Evolutionary conservation across 1,140 invertebrate genomes (phyloP).

Genomic region (Formica selysi): DNA sequence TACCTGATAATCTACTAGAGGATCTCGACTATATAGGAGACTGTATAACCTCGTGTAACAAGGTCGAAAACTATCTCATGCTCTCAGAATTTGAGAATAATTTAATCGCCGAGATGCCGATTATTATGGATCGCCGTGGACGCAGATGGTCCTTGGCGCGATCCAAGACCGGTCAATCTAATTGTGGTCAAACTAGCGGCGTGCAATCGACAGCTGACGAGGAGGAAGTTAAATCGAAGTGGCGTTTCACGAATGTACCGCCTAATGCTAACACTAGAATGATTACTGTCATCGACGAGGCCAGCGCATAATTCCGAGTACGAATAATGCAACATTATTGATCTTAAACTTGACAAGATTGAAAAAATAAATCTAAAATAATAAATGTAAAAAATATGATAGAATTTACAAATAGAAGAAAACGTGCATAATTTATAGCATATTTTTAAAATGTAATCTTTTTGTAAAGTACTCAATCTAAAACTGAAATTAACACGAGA

Average conservation of each 20-base stretch:
- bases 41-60: slow-evolving; percentile 95
- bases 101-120: slow-evolving; percentile 92
- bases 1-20: slow-evolving; percentile 93
- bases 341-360: slow-evolving; percentile 21
- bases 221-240: slow-evolving; percentile 78
- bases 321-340: background rate
- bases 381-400: background rate
- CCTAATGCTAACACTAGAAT: slow-evolving; percentile 87
- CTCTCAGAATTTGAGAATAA: slow-evolving; percentile 95
- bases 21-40: slow-evolving; percentile 94
- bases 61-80: slow-evolving; percentile 95
- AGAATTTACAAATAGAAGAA: background rate
- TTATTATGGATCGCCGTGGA: slow-evolving; percentile 90
- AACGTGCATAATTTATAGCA: background rate
- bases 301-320: slow-evolving; percentile 83
- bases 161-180: slow-evolving; percentile 74
- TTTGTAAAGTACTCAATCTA: slow-evolving; percentile 12
- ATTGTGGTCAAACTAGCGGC: slow-evolving; percentile 65
- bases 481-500: slow-evolving; percentile 9
- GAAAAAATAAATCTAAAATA: background rate
- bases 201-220: slow-evolving; percentile 66
- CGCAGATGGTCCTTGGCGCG: slow-evolving; percentile 90
- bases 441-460: slow-evolving; percentile 31
- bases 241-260: slow-evolving; percentile 80
- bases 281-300: slow-evolving; percentile 92